These are phyloP conservation scores for Scaptomyza cyrtandrae DNA, from an alignment of 2,888 invertebrate species.

Conservation along the genomic window DNA sequence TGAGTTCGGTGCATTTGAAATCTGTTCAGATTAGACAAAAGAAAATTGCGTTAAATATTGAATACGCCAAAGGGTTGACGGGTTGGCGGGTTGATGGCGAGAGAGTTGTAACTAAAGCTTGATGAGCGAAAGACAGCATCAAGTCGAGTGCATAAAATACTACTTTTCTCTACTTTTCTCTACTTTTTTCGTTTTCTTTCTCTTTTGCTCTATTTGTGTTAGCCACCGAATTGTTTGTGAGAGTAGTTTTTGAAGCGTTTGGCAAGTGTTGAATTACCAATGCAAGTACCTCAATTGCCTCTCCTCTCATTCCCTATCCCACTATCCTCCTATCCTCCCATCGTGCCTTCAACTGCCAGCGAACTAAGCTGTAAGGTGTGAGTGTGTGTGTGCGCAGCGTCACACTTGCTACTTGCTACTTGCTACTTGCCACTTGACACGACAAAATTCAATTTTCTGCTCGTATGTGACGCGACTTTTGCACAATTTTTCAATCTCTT, in stretches of 20 bases:
- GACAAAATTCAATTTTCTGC: conserved; percentile 74
- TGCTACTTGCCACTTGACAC: conserved; percentile 72
- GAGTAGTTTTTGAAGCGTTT: conserved; percentile 19
- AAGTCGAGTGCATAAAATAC: conserved; percentile 57
- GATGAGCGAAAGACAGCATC: not conserved
- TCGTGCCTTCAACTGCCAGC: too few species aligned
- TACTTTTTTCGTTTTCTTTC: not conserved
- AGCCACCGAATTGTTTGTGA: conserved; percentile 18
- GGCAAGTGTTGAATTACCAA: conserved; percentile 51
- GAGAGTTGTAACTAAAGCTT: too few species aligned
- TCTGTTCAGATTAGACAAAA: not conserved
- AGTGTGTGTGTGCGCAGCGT: conserved; percentile 34
- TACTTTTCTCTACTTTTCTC: not conserved
- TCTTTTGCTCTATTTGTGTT: not conserved
- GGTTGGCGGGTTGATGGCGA: too few species aligned
- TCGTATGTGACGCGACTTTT: conserved; percentile 50
- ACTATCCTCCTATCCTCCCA: not conserved
- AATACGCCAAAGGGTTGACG: not conserved
- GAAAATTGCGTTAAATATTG: not conserved
- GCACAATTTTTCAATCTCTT: conserved; percentile 55
- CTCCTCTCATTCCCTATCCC: not conserved
- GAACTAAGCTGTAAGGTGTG: not conserved
- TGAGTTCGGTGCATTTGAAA: not conserved
- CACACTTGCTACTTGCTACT: too few species aligned
- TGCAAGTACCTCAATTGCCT: conserved; percentile 25